Evolutionary conservation across 2,797 vertebrate species (phyloP).

Genomic region (Myotis planiceps): DNA sequence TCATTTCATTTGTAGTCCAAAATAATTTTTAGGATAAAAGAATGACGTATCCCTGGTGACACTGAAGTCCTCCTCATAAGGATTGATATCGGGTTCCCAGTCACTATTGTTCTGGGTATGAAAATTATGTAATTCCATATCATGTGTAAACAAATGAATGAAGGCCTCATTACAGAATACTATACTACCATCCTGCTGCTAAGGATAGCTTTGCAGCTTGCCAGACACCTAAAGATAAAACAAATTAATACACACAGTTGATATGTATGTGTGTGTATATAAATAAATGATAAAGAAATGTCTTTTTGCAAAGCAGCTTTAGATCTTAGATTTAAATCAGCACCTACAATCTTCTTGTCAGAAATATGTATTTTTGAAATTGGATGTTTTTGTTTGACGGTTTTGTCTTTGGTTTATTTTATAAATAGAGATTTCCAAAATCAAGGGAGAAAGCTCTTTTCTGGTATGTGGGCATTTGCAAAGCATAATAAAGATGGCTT

Average conservation of each 20-base stretch:
- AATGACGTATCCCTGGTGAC: neutral
- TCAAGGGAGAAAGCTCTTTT: neutral
- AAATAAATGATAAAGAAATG: neutral
- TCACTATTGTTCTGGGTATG: neutral
- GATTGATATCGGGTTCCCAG: neutral
- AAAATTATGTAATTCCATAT: neutral
- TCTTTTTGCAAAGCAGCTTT: constrained; percentile 13
- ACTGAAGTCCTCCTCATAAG: neutral
- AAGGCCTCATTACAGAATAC: neutral
- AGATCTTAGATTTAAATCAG: constrained; percentile 27
- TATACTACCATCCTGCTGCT: neutral
- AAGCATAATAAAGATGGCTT: neutral
- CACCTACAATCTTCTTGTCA: neutral
- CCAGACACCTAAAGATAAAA: constrained; percentile 13
- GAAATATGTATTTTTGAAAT: neutral
- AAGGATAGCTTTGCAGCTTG: constrained; percentile 19
- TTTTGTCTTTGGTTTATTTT: constrained; percentile 51
- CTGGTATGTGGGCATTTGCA: neutral
- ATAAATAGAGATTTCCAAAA: constrained; percentile 20
- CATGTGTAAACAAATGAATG: neutral
- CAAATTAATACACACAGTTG: neutral
- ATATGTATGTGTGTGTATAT: neutral
- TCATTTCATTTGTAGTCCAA: neutral
- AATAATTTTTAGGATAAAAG: constrained; percentile 33
- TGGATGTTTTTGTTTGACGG: neutral